Evolutionary conservation across 1,140 invertebrate species (phyloP), one percentile per base, ranked within the genome.

Genomic region (Periplaneta americana): DNA sequence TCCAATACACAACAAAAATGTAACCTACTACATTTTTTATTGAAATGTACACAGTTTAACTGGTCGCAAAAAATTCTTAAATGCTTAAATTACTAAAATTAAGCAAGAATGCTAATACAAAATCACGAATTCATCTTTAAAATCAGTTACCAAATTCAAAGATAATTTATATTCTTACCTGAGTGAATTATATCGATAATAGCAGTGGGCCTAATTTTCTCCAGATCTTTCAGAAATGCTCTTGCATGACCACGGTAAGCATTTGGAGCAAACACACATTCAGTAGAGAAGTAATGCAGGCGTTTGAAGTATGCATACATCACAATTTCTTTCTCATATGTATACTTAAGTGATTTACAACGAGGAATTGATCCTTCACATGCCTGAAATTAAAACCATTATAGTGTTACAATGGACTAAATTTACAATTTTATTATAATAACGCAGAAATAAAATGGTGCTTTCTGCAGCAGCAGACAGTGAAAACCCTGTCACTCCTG

Each of bases 271-370:
- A 99, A 99, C 66, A 98, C 93, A 90, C 98, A 99, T 88, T 99
- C 99, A 0, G 98, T 99, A 15, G 98, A 99, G 89, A 99, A 99
- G 87, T 99, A 99, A 66, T 99, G 93, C n/a, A 99, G 88, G 85
- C 96, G 96, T 87, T 98, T 98, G 87, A 97, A 99, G 88, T 98
- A 97, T 2, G 98, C 98, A 90, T 99, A 99, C 96, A 99, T 98
- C 0, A 99, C 99, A 87, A 99, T 99, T 90, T 99, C 99, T 87
- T 99, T 99, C 89, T 99, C 98, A 88, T 99, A 99, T 6, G 97
- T 95, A 86, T 99, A 99, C 88, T 99, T 99, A 33, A 99, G 93
- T 10, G 98, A 99, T 88, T 99, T 99, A 79, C 97, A 98, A 84
- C 98, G 90, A 8, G 97, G 96, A 84, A 99, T 96, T 28, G 94